phyloP scores from a whole-genome alignment of 2,113 vertebrate species.

The Protobothrops mucrosquamatus region DNA sequence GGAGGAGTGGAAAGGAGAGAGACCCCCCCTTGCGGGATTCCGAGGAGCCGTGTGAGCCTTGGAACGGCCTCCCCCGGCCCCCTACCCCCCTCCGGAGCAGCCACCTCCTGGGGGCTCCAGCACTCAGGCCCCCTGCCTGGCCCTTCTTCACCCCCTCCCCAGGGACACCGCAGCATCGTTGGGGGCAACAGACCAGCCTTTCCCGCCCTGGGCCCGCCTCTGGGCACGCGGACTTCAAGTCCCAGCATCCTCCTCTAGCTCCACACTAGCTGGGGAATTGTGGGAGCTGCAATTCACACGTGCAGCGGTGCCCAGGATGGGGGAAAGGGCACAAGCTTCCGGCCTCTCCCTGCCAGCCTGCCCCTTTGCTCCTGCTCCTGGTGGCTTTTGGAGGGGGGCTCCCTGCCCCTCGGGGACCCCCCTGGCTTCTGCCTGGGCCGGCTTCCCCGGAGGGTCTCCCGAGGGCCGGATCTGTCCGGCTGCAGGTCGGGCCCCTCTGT shows the following conservation, averaged over 20 bases:
- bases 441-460: neutral
- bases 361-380: neutral
- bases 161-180: too few species aligned
- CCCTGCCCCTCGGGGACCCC: neutral
- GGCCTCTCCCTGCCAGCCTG: neutral
- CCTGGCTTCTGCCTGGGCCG: neutral
- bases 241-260: neutral
- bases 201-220: neutral
- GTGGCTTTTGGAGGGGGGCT: neutral
- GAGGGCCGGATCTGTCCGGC: rapidly evolving
- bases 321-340: neutral
- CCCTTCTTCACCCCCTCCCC: neutral
- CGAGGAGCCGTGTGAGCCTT: conserved; percentile 78
- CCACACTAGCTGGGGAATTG: neutral
- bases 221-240: neutral
- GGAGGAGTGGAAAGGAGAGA: conserved; percentile 57
- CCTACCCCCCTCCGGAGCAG: conserved; percentile 43
- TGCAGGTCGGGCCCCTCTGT: neutral
- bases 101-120: conserved; percentile 57
- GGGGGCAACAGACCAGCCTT: neutral
- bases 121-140: conserved; percentile 48
- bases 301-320: neutral
- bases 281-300: neutral
- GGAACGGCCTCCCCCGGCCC: conserved; percentile 67
- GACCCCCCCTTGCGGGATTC: too few species aligned